Evolutionary conservation across 2,888 invertebrate species (phyloP).

Genomic region (Himalopsyche kuldschensis): DNA sequence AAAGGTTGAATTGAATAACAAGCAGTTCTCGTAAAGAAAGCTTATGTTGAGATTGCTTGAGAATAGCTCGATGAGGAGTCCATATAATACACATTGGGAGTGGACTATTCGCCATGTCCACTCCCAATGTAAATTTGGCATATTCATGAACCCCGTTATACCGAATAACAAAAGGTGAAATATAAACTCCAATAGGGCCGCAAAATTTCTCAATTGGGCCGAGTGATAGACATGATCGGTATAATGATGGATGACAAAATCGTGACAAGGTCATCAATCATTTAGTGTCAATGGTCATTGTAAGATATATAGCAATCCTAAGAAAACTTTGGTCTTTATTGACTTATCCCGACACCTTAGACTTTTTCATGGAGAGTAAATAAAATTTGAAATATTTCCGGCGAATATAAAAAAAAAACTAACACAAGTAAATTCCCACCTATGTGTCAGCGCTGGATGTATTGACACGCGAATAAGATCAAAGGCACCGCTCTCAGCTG

Average conservation of each 20-base stretch:
- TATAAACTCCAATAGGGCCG: too few relatives aligned
- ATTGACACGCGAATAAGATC: constrained; percentile 6
- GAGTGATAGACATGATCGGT: too few relatives aligned
- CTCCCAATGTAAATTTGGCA: too few relatives aligned
- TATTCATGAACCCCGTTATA: too few relatives aligned
- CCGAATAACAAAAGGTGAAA: too few relatives aligned
- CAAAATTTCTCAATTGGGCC: too few relatives aligned
- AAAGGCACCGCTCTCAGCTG: background rate
- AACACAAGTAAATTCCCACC: background rate
- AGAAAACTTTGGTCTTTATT: background rate
- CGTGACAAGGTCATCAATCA: background rate
- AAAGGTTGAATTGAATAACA: too few relatives aligned
- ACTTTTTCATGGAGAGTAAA: background rate
- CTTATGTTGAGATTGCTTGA: too few relatives aligned
- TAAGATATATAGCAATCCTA: background rate
- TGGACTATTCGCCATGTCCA: too few relatives aligned
- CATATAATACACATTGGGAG: too few relatives aligned
- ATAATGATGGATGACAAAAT: background rate
- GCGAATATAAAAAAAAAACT: background rate
- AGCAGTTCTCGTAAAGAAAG: too few relatives aligned
- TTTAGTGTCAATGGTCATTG: background rate
- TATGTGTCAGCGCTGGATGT: background rate
- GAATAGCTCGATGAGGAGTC: too few relatives aligned
- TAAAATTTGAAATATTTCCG: background rate
- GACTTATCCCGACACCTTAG: background rate